Evolutionary conservation across 2,113 vertebrate genomes (phyloP).

Genomic region (Phalacrocorax carbo): DNA sequence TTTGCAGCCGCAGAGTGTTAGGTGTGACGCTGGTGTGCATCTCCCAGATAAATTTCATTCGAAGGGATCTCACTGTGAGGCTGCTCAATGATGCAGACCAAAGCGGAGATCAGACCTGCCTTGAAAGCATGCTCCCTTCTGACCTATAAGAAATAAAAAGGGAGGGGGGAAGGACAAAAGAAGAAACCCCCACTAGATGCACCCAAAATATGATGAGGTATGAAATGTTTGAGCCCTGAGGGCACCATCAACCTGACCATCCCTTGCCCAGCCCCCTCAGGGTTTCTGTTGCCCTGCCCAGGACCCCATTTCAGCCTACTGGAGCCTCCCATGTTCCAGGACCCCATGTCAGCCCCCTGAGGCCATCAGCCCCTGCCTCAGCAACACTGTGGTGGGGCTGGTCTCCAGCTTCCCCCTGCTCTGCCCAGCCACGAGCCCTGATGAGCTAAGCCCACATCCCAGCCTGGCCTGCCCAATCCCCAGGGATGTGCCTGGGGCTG

Average conservation of each 20-base stretch:
- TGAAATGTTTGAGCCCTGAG: not conserved
- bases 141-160: not conserved
- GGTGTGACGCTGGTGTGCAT: not conserved
- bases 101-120: not conserved
- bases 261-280: accelerated
- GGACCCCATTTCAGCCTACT: not conserved
- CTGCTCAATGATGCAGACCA: not conserved
- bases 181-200: not conserved
- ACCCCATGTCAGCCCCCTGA: not conserved
- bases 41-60: not conserved
- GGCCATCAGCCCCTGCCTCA: not conserved
- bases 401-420: not conserved
- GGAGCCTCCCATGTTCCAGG: not conserved
- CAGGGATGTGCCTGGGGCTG: not conserved
- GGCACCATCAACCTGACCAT: not conserved
- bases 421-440: not conserved
- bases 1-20: accelerated
- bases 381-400: not conserved
- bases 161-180: too few relatives aligned
- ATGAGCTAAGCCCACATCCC: not conserved
- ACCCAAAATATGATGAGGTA: not conserved
- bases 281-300: not conserved
- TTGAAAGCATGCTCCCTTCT: not conserved
- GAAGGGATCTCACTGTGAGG: not conserved
- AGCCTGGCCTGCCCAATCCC: not conserved